Percentiles rank a stretch among this genome's conserved stretches.
phyloP scores from a whole-genome alignment of 2,113 vertebrate genomes.

The Alexandromys fortis region DNA sequence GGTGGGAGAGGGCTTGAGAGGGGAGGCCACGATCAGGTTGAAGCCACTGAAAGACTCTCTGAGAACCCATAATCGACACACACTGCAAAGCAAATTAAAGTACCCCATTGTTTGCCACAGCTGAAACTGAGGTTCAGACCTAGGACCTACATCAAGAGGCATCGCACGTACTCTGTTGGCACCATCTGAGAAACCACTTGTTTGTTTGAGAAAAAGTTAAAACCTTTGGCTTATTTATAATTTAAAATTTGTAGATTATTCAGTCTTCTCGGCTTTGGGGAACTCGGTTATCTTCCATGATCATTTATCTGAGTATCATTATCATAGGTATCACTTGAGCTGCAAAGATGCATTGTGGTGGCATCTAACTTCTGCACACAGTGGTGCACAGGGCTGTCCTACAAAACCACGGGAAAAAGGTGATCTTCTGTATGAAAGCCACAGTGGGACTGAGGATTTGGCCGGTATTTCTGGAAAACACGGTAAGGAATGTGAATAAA shows the following conservation, averaged over 20 bases:
- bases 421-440: not conserved
- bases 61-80: constrained; percentile 12
- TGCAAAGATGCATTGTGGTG: not conserved
- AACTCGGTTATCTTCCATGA: not conserved
- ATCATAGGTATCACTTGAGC: constrained; percentile 11
- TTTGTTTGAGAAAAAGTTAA: constrained; percentile 14
- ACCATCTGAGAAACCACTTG: not conserved
- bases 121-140: not conserved
- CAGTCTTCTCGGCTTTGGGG: not conserved
- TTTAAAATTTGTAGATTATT: not conserved
- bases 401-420: not conserved
- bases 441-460: not conserved
- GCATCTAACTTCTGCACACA: not conserved
- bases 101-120: not conserved
- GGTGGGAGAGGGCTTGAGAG: constrained; percentile 30
- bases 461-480: not conserved
- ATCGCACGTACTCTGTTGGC: constrained; percentile 4
- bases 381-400: not conserved
- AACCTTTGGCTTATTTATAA: not conserved
- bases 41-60: not conserved
- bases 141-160: constrained; percentile 28
- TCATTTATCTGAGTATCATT: not conserved
- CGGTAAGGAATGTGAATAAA: not conserved
- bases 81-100: constrained; percentile 59
- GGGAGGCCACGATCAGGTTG: not conserved